Evolutionary conservation across 2,888 invertebrate genomes (phyloP), one percentile per base, ranked within the genome.

Genomic region (Agonopterix heracliana): DNA sequence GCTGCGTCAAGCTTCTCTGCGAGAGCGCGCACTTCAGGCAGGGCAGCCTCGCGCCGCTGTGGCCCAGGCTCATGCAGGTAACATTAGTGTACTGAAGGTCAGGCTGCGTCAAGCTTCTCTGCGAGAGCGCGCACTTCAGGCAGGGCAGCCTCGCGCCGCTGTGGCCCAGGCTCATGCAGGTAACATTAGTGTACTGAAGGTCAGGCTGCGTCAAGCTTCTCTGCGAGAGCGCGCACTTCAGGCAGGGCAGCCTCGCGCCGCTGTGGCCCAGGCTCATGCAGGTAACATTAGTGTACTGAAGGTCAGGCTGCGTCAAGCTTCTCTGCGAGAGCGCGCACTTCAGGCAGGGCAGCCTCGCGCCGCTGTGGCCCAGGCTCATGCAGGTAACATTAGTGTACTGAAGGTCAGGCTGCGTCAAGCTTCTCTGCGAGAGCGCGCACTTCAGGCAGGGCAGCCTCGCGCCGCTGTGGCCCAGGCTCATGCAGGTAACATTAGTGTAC

Each of bases 221-320:
- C 0, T 94, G 95, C 54, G 96, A 97, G 71, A 91, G 92, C 53
- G 91, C 92, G 7, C 90, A 91, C 54, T 92, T 92, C 57, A 90
- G 90, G 3, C 58, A 62, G 8, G 78, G 77, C 0, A 36, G 55
- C 0, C 96, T 98, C 60, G 84, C 88, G 41, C 82, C 83, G 47
- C 89, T 89, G 52, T 93, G 93, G 93, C 74, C 91, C 0, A 72
- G 74, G 1, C 76, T 93, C 34, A 66, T 93, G 55, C 90, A 90
- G 89, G 90, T 90, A 62, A 35, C 9, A 35, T 35, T 14, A 14
- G 14, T 14, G 14, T 97, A 64, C 95, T 95, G 79, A 97, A 96
- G 73, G 93, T 98, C 10, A 91, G 99, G 98, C 48, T 91, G 98
- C 61, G 93, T 94, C 2, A 95, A 94, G 73, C 79, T 99, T 55